These are phyloP conservation scores for Grammomys surdaster DNA, from an alignment of 2,113 vertebrate species.

Conservation along the genomic window DNA sequence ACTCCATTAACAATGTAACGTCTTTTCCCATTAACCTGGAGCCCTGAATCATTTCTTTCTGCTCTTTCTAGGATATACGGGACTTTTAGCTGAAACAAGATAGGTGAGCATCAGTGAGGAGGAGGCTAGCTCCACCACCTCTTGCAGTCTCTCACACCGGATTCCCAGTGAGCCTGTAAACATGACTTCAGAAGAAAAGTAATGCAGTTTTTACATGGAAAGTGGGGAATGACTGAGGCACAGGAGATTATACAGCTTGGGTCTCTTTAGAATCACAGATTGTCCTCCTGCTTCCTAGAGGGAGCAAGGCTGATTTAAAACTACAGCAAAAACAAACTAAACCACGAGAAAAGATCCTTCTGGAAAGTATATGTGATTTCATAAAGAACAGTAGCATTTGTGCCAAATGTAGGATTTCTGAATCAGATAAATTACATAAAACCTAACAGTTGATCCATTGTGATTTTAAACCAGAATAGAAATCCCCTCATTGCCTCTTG, in stretches of 20 bases:
- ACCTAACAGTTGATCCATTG: not conserved
- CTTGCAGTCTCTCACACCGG: not conserved
- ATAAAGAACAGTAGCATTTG: conserved; percentile 7
- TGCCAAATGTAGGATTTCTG: conserved; percentile 60
- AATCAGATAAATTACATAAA: conserved; percentile 10
- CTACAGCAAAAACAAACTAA: not conserved
- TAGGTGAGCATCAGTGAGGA: not conserved
- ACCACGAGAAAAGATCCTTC: not conserved
- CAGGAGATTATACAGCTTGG: not conserved
- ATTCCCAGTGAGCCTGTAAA: not conserved
- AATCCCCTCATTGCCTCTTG: not conserved
- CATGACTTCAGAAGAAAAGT: conserved; percentile 26
- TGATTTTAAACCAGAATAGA: not conserved
- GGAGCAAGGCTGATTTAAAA: not conserved
- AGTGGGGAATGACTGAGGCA: not conserved
- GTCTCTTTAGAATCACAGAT: not conserved
- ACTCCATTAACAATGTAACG: conserved; percentile 57
- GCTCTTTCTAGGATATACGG: conserved; percentile 54
- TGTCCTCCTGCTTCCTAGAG: not conserved
- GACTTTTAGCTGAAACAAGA: conserved; percentile 54
- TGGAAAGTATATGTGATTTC: not conserved
- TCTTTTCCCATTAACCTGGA: conserved; percentile 75
- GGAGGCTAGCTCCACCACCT: not conserved
- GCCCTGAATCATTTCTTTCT: conserved; percentile 63
- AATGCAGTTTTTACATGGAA: not conserved